Conservation (phyloP, 2,888 invertebrate genomes). For the Eupithecia abbreviata region DNA sequence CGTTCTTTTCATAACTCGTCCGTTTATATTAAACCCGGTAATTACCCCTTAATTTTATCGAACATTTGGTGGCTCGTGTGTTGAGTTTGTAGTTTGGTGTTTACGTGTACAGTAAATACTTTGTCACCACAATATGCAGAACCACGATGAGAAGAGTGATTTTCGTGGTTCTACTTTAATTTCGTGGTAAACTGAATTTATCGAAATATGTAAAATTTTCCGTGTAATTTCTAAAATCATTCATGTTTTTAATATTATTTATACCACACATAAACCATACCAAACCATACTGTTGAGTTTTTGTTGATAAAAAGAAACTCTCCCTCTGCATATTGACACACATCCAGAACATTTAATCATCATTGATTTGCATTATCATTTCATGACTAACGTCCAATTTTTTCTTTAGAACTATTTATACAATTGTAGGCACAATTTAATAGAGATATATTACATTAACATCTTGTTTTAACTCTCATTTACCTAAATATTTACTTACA, state of each 20-base stretch:
- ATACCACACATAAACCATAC: neutral
- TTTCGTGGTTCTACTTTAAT: neutral
- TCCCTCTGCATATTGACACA: neutral
- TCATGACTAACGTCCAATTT: neutral
- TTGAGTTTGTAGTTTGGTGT: neutral
- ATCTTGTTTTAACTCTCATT: neutral
- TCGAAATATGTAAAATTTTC: neutral
- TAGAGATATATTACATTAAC: neutral
- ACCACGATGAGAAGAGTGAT: neutral
- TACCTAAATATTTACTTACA: constrained; percentile 12
- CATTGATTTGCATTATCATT: neutral
- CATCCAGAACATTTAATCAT: neutral
- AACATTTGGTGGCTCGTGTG: neutral
- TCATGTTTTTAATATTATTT: neutral
- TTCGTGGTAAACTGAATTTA: neutral
- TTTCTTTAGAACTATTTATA: neutral
- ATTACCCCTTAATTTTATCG: neutral
- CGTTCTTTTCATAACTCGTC: neutral
- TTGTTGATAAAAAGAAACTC: neutral
- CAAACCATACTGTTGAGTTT: neutral
- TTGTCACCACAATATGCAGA: neutral
- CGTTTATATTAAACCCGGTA: neutral
- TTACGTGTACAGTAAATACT: neutral
- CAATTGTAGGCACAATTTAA: neutral
- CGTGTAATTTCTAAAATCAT: neutral